Evolutionary conservation across 1,140 invertebrate species (phyloP).

Genomic region (Psix sp.): DNA sequence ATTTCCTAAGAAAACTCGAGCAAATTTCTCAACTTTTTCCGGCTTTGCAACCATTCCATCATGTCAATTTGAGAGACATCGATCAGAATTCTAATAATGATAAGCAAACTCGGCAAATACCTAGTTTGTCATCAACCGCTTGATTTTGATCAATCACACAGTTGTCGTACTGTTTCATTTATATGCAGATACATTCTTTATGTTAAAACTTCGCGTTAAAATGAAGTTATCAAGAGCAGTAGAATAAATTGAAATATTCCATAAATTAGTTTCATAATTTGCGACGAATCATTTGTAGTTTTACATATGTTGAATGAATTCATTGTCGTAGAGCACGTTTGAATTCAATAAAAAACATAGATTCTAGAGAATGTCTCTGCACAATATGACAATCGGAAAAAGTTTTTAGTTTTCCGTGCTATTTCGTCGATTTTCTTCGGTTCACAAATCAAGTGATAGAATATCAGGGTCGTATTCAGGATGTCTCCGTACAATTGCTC

Average conservation of each 20-base stretch:
- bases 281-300: no score
- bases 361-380: slow-evolving; percentile 29
- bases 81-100: slow-evolving; percentile 44
- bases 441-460: slow-evolving; percentile 57
- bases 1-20: slow-evolving; percentile 35
- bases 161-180: no score
- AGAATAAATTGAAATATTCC: no score
- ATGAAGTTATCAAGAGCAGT: no score
- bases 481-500: slow-evolving; percentile 53
- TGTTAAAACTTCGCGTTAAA: no score
- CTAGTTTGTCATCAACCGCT: not conserved
- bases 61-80: slow-evolving; percentile 35
- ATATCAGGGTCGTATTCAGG: slow-evolving; percentile 53
- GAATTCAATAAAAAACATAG: slow-evolving; percentile 5
- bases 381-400: slow-evolving; percentile 61
- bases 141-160: not conserved
- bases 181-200: no score
- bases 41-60: slow-evolving; percentile 23
- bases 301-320: no score
- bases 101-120: slow-evolving; percentile 37
- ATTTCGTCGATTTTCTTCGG: slow-evolving; percentile 55
- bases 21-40: slow-evolving; percentile 43
- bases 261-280: no score
- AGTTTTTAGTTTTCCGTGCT: slow-evolving; percentile 57
- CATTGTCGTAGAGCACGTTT: slow-evolving; percentile 10